A percentile compares a stretch with the other conserved stretches of the same genome.
phyloP scores from a whole-genome alignment of 2,797 vertebrate species.

The Lates japonicus region DNA sequence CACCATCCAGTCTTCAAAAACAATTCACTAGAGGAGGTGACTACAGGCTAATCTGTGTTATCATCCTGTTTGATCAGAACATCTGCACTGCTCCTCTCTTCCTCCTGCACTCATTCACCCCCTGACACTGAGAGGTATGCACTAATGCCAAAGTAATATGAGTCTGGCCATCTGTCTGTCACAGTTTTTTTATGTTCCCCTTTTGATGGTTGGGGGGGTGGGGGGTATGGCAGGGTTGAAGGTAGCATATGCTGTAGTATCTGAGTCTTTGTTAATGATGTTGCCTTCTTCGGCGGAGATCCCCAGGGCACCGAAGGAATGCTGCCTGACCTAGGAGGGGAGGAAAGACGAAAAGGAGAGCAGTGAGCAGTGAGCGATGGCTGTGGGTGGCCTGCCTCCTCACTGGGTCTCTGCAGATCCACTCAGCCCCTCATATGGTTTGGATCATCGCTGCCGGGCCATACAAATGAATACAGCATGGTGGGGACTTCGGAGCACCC shows the following conservation, averaged over 20 bases:
- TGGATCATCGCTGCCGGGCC: slow-evolving; percentile 75
- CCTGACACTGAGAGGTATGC: slow-evolving; percentile 51
- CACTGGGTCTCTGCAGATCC: slow-evolving; percentile 73
- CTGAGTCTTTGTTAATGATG: slow-evolving; percentile 77
- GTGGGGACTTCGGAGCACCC: slow-evolving; percentile 49
- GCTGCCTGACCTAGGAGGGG: slow-evolving; percentile 79
- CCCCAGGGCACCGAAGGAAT: slow-evolving; percentile 79
- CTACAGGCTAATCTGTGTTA: slow-evolving; percentile 35
- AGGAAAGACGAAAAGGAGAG: slow-evolving; percentile 58
- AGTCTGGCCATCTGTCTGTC: slow-evolving; percentile 73
- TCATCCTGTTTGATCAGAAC: slow-evolving; percentile 53
- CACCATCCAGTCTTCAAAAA: slow-evolving; percentile 20
- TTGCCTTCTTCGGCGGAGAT: slow-evolving; percentile 74
- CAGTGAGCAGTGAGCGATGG: slow-evolving; percentile 52
- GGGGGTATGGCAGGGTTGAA: slow-evolving; percentile 34
- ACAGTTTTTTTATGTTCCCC: slow-evolving; percentile 54
- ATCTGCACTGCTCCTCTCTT: slow-evolving; percentile 59
- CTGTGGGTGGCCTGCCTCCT: slow-evolving; percentile 82
- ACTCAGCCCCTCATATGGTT: slow-evolving; percentile 84
- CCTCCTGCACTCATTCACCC: slow-evolving; percentile 71
- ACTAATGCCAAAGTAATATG: slow-evolving; percentile 73
- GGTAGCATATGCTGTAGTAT: slow-evolving; percentile 78
- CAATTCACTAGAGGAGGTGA: slow-evolving; percentile 1
- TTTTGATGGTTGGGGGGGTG: slow-evolving; percentile 68
- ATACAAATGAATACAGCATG: slow-evolving; percentile 78